Conservation (phyloP, 1,140 invertebrate species). For the Ganaspis sp. region DNA sequence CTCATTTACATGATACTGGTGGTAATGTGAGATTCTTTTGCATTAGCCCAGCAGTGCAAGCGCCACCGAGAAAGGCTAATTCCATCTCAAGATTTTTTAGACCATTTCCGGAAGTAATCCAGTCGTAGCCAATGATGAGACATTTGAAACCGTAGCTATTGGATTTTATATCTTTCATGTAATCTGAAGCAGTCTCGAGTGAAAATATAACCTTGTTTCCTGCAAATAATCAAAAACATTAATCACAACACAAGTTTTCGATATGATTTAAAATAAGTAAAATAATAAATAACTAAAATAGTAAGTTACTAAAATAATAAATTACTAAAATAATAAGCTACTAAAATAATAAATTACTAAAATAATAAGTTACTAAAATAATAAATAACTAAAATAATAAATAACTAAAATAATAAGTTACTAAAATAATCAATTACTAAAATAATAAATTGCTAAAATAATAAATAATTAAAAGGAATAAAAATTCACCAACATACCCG, state of each 20-base stretch:
- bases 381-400: too few species aligned
- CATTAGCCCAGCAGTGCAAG: constrained; percentile 92
- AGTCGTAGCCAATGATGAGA: constrained; percentile 94
- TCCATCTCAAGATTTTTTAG: constrained; percentile 92
- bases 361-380: too few species aligned
- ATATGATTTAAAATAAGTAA: too few species aligned
- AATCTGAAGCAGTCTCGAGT: constrained; percentile 95
- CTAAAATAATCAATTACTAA: too few species aligned
- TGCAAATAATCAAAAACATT: constrained; percentile 48
- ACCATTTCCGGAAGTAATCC: constrained; percentile 80
- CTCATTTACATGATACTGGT: constrained; percentile 78
- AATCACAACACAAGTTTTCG: too few species aligned
- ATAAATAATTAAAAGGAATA: too few species aligned
- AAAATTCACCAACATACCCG: constrained; percentile 77
- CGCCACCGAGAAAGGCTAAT: constrained; percentile 91
- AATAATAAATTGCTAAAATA: too few species aligned
- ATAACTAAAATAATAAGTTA: too few species aligned
- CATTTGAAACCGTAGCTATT: constrained; percentile 94
- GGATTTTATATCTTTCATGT: constrained; percentile 93
- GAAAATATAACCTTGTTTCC: constrained; percentile 97
- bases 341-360: too few species aligned
- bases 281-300: too few species aligned
- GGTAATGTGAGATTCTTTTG: constrained; percentile 89
- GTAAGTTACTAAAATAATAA: too few species aligned
- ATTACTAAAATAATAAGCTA: too few species aligned